A percentile compares a stretch with the other conserved stretches of the same genome.
These are phyloP conservation scores for Drosophila chauvacae DNA, from an alignment of 1,140 invertebrate genomes.

Conservation along the genomic window DNA sequence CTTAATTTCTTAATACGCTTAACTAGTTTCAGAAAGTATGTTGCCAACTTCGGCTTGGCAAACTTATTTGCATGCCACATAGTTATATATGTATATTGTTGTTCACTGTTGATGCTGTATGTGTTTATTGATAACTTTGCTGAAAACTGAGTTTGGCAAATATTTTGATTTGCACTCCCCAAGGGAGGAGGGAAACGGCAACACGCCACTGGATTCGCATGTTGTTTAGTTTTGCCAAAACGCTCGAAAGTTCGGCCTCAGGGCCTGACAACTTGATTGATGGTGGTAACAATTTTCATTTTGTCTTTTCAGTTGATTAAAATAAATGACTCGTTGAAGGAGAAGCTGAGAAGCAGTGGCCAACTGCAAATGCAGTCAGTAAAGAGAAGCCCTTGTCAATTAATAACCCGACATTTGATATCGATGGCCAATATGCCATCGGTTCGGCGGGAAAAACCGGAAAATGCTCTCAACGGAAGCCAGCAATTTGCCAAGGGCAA, in stretches of 20 bases:
- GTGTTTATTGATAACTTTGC: constrained; percentile 48
- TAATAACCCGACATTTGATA: constrained; percentile 41
- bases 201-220: constrained; percentile 7
- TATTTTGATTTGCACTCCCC: constrained; percentile 37
- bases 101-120: constrained; percentile 12
- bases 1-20: background rate
- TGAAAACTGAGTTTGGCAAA: constrained; percentile 45
- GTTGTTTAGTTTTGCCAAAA: constrained; percentile 42
- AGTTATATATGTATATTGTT: constrained; percentile 3
- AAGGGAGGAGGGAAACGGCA: constrained; percentile 1
- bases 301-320: constrained; percentile 51
- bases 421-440: constrained; percentile 53
- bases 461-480: constrained; percentile 37
- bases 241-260: constrained; percentile 31
- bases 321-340: constrained; percentile 38
- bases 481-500: constrained; percentile 57
- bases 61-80: background rate
- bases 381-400: constrained; percentile 29
- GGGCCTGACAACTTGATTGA: constrained; percentile 46
- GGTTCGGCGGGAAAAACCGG: constrained; percentile 39
- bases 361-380: constrained; percentile 7
- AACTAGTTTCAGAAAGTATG: constrained; percentile 4
- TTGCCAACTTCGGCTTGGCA: constrained; percentile 5
- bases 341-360: background rate
- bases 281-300: constrained; percentile 39